Conservation (phyloP, 2,888 invertebrate species). For the Drosophila engyochracea region DNA sequence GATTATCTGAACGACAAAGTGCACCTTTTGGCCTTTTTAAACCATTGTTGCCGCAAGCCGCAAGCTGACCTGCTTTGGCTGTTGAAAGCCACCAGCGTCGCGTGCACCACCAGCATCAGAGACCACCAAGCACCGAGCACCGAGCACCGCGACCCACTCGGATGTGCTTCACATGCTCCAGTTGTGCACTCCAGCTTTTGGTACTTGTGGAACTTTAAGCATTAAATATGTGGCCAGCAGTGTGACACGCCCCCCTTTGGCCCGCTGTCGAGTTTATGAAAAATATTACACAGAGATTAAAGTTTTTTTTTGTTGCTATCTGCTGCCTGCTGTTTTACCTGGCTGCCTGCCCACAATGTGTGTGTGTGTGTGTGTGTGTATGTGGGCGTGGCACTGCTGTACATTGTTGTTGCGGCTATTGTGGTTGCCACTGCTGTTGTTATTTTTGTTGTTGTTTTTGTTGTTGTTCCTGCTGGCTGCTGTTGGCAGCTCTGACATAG, state of each 20-base stretch:
- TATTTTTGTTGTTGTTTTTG: constrained; percentile 16
- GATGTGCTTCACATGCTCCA: constrained; percentile 79
- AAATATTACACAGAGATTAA: constrained; percentile 79
- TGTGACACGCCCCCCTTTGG: constrained; percentile 39
- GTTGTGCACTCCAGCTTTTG: constrained; percentile 37
- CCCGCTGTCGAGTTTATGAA: constrained; percentile 63
- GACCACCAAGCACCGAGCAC: not conserved
- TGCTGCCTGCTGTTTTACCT: constrained; percentile 47
- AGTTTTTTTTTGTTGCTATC: constrained; percentile 56
- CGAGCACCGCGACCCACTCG: constrained; percentile 51
- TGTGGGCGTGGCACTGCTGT: constrained; percentile 16
- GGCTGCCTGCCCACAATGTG: constrained; percentile 58
- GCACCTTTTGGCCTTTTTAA: constrained; percentile 32
- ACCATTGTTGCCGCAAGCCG: constrained; percentile 39
- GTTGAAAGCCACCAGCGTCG: constrained; percentile 11
- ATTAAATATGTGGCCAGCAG: constrained; percentile 71
- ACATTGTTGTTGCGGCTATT: constrained; percentile 49
- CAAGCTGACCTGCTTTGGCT: constrained; percentile 54
- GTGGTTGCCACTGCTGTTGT: constrained; percentile 18
- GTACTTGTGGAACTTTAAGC: constrained; percentile 69
- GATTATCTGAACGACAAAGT: constrained; percentile 18
- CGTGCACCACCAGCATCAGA: not conserved
- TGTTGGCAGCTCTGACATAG: constrained; percentile 67
- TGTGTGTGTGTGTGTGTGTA: not conserved
- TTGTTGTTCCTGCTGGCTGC: constrained; percentile 9